phyloP scores from a whole-genome alignment of 2,797 vertebrate genomes.

The Lophotriccus pileatus region DNA sequence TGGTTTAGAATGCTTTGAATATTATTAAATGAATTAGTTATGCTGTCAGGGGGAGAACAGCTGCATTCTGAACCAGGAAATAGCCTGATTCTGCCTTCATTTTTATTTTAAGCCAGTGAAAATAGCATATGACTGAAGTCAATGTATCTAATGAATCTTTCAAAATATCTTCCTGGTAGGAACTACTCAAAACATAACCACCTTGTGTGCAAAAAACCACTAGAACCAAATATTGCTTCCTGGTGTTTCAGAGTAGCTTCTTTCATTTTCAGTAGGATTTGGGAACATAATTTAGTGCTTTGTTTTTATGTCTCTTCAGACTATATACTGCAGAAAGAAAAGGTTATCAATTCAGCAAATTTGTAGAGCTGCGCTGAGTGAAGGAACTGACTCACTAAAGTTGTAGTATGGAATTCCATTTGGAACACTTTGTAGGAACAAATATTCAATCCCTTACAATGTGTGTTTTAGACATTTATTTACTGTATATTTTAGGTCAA shows the following conservation, averaged over 20 bases:
- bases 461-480: background rate
- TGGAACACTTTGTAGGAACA: background rate
- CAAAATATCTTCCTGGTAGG: background rate
- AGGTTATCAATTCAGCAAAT: background rate
- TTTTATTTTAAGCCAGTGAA: constrained; percentile 19
- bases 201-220: background rate
- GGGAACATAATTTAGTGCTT: background rate
- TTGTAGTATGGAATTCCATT: background rate
- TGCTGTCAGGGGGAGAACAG: background rate
- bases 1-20: background rate
- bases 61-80: constrained; percentile 22
- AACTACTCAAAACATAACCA: background rate
- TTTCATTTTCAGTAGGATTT: background rate
- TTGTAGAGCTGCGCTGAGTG: background rate
- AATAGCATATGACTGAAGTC: background rate
- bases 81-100: constrained; percentile 15
- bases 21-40: constrained; percentile 31
- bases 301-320: background rate
- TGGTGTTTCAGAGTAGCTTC: background rate
- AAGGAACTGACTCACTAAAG: background rate
- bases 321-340: background rate
- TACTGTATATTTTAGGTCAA: background rate
- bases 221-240: background rate
- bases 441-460: background rate
- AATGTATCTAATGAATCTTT: constrained; percentile 35